Evolutionary conservation across 2,888 invertebrate species (phyloP), one percentile per base, ranked within the genome.

Genomic region (Cerastis leucographa): DNA sequence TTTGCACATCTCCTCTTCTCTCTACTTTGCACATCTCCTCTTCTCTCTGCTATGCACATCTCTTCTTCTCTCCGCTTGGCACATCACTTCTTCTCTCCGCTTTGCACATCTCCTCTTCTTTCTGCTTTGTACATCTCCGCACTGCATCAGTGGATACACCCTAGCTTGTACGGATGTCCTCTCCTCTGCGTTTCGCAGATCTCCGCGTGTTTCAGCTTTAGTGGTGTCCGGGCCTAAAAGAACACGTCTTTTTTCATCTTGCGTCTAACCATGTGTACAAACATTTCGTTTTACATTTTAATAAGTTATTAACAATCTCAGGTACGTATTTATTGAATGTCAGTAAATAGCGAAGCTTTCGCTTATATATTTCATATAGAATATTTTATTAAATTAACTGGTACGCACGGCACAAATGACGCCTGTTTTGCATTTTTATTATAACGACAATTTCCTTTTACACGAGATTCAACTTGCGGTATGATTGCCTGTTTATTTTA

Each of bases 361-460:
- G 56, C 19, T 40, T 59, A 29, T 17, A 9, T 29, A 59, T 49
- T n/a, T 49, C 44, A 42, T 66, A 65, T 29, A 54, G 40, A 49
- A 74, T 65, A 64, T 62, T 71, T 75, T 62, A 80, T 71, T 54
- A 81, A 75, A 80, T 76, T 40, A 67, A 71, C 67, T 42, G 56
- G 5, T 44, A 46, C 56, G n/a, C 25, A 35, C 49, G 85, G 74
- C 84, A 44, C 56, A 71, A 76, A 76, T 76, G 71, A 40, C 22
- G 59, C 42, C 51, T 85, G 87, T 76, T 93, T 92, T 89, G 89
- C 92, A 92, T 93, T 92, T 93, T 92, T 93, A 92, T 92, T 90
- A 85, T 88, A 65, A 77, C 74, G 81, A 83, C 87, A 87, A 84
- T 87, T 89, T 87, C 88, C 88, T 89, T 90, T 80, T 61, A 67